Base-by-base conservation (phyloP, 2,888 invertebrate genomes). In the Spisula subtruncata region DNA sequence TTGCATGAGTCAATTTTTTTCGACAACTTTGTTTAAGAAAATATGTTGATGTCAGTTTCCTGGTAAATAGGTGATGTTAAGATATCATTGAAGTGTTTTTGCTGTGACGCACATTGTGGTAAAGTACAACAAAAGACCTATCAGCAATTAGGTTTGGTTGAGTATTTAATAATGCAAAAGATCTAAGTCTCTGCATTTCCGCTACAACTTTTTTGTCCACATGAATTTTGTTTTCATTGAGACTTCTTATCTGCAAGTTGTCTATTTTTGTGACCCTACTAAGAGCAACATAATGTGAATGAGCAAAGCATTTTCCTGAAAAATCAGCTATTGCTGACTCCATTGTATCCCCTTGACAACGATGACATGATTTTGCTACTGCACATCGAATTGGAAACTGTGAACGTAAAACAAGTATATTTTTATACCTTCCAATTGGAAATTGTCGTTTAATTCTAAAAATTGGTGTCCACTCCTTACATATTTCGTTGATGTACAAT, bases 131-230 rank as follows among this genome's bases (percentile, higher is more conserved):
- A n/a, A n/a, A n/a, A n/a, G n/a, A n/a, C n/a, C n/a, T n/a, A n/a
- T n/a, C n/a, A n/a, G n/a, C n/a, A n/a, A n/a, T n/a, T n/a, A n/a
- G n/a, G n/a, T n/a, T n/a, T n/a, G n/a, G n/a, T n/a, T n/a, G n/a
- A n/a, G n/a, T n/a, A n/a, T n/a, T n/a, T n/a, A n/a, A n/a, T n/a
- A n/a, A n/a, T n/a, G n/a, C n/a, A n/a, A n/a, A n/a, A n/a, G 41
- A 41, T 86, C 86, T 46, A 4, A 92, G 82, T 48, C 92, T 48
- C 29, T 83, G 81, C 89, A 92, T 92, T 85, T 92, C 90, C 18
- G 4, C 18, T 66, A 79, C 14, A 25, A 92, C 90, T 16, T 82
- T 51, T 41, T 14, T 18, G 16, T 79, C 82, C 12, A 87, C 85
- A n/a, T 79, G 83, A 25, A 87, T 87, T 29, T 87, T 87, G 0